These are phyloP conservation scores for Listronotus bonariensis DNA, from an alignment of 1,140 invertebrate species.

Conservation along the genomic window DNA sequence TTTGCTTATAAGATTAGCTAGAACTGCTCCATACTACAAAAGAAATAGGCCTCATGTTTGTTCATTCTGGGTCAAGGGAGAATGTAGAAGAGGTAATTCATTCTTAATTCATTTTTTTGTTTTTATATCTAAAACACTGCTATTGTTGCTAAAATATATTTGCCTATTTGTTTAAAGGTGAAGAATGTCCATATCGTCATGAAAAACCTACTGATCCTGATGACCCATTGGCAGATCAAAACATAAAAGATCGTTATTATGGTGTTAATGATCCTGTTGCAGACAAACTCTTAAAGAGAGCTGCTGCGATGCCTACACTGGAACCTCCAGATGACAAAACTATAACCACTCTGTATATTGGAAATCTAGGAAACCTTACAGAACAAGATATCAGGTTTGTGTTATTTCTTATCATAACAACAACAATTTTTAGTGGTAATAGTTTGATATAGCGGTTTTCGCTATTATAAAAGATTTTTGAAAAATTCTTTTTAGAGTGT, in stretches of 20 bases:
- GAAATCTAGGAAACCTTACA: constrained; percentile 87
- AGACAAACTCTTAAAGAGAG: constrained; percentile 93
- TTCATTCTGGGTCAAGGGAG: constrained; percentile 99
- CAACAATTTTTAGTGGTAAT: too few relatives aligned
- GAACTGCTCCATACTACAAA: constrained; percentile 98
- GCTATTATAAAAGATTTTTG: too few relatives aligned
- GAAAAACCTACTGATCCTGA: constrained; percentile 99
- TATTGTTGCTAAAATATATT: too few relatives aligned
- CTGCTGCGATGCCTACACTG: constrained; percentile 91
- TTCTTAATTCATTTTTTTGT: too few relatives aligned
- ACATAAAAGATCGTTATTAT: constrained; percentile 98
- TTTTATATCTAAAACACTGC: too few relatives aligned
- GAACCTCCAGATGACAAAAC: constrained; percentile 94
- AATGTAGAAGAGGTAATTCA: constrained; percentile 84
- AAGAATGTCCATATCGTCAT: constrained; percentile 99
- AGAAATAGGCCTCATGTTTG: constrained; percentile 98
- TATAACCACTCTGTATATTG: constrained; percentile 96
- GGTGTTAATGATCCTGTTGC: constrained; percentile 99
- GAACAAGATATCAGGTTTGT: constrained; percentile 84
- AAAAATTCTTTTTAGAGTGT: too few relatives aligned
- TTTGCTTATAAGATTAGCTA: constrained; percentile 89
- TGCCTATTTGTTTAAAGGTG: constrained; percentile 67
- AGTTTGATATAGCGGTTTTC: too few relatives aligned
- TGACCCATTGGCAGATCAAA: constrained; percentile 98
- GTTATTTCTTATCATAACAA: too few relatives aligned